phyloP scores from a whole-genome alignment of 1,140 invertebrate genomes.

The Harlomillsia oculata region DNA sequence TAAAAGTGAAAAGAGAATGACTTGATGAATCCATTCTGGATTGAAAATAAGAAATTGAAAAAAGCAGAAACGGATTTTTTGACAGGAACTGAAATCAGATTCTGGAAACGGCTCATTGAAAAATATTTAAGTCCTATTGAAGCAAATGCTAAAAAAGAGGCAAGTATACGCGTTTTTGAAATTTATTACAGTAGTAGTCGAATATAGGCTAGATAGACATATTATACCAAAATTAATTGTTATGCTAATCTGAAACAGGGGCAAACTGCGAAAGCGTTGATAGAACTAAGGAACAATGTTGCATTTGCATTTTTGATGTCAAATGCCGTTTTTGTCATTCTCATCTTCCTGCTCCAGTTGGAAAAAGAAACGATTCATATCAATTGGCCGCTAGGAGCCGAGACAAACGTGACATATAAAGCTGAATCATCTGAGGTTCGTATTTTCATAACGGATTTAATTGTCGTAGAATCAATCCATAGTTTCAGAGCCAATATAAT shows the following conservation, averaged over 20 bases:
- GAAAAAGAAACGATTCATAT: slow-evolving; percentile 60
- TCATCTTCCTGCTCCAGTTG: slow-evolving; percentile 67
- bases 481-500: neutral
- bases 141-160: slow-evolving; percentile 50
- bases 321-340: slow-evolving; percentile 69
- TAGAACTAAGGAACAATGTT: slow-evolving; percentile 57
- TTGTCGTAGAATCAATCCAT: neutral
- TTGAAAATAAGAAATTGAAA: slow-evolving; percentile 56
- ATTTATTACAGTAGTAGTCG: slow-evolving; percentile 14
- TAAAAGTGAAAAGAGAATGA: slow-evolving; percentile 43
- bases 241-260: slow-evolving; percentile 39
- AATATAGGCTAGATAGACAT: neutral
- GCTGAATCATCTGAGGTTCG: slow-evolving; percentile 41
- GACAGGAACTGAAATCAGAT: slow-evolving; percentile 50
- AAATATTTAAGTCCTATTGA: slow-evolving; percentile 63
- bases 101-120: slow-evolving; percentile 63
- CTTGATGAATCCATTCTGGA: slow-evolving; percentile 55
- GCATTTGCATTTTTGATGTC: slow-evolving; percentile 73
- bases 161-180: slow-evolving; percentile 29
- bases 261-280: slow-evolving; percentile 51
- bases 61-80: slow-evolving; percentile 53
- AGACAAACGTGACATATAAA: slow-evolving; percentile 54
- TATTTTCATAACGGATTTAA: neutral
- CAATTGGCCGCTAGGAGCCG: slow-evolving; percentile 59
- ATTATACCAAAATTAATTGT: neutral